Conservation (phyloP, 1,140 invertebrate species). For the Nautilus pompilius region DNA sequence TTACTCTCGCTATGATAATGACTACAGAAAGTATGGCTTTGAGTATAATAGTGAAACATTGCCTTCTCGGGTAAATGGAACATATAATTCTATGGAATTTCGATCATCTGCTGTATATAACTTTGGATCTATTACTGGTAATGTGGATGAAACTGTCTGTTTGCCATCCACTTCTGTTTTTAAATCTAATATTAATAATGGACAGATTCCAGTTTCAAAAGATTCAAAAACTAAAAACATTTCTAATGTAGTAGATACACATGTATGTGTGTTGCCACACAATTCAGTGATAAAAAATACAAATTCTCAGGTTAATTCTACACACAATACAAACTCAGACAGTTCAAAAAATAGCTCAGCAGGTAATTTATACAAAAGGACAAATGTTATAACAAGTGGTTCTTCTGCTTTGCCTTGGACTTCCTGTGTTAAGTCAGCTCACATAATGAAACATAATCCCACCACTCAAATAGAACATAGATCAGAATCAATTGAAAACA, state of each 20-base stretch:
- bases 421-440: neutral
- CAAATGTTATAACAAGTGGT: neutral
- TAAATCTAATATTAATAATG: constrained; percentile 18
- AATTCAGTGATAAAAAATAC: constrained; percentile 46
- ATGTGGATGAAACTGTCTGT: constrained; percentile 10
- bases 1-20: constrained; percentile 28
- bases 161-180: constrained; percentile 12
- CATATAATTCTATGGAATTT: constrained; percentile 39
- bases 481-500: constrained; percentile 7
- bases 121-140: constrained; percentile 20
- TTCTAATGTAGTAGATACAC: constrained; percentile 7
- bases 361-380: neutral
- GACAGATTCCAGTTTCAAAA: constrained; percentile 14
- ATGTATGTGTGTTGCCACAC: constrained; percentile 22
- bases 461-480: neutral
- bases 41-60: constrained; percentile 35
- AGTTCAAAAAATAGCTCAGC: constrained; percentile 23
- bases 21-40: constrained; percentile 37
- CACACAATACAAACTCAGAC: constrained; percentile 18
- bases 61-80: constrained; percentile 27
- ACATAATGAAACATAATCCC: neutral
- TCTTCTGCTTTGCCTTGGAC: constrained; percentile 9
- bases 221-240: constrained; percentile 20
- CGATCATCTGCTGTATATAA: constrained; percentile 37
- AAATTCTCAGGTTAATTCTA: constrained; percentile 24